phyloP scores from a whole-genome alignment of 2,113 vertebrate species.

The Nothoprocta perdicaria region DNA sequence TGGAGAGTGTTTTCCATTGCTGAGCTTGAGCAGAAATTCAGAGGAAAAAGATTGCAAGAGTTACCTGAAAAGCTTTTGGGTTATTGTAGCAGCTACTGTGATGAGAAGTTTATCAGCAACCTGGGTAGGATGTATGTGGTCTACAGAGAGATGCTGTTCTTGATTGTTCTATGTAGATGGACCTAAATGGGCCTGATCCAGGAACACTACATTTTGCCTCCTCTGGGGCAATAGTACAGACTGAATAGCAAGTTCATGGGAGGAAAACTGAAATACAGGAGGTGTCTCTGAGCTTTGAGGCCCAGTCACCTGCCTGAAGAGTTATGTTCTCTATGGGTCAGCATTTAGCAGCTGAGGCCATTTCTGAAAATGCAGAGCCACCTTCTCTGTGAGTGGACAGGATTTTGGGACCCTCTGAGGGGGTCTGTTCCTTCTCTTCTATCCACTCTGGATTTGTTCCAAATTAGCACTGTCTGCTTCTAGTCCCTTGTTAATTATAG shows the following conservation, averaged over 20 bases:
- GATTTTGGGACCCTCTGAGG: background rate
- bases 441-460: background rate
- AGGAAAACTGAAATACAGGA: background rate
- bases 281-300: background rate
- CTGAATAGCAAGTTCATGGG: background rate
- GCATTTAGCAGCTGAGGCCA: background rate
- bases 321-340: background rate
- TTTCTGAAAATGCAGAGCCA: background rate
- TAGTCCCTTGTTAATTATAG: conserved; percentile 1
- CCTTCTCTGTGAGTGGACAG: background rate
- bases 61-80: background rate
- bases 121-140: background rate
- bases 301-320: background rate
- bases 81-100: background rate
- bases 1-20: background rate
- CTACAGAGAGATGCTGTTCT: background rate
- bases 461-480: background rate
- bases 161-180: fast-evolving
- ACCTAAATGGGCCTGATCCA: background rate
- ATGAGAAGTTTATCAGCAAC: background rate
- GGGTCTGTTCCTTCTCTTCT: background rate
- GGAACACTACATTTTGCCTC: background rate
- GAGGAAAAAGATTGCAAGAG: background rate
- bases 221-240: background rate
- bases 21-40: conserved; percentile 7